phyloP scores from a whole-genome alignment of 2,888 invertebrate species.

The Drosophila mettleri region DNA sequence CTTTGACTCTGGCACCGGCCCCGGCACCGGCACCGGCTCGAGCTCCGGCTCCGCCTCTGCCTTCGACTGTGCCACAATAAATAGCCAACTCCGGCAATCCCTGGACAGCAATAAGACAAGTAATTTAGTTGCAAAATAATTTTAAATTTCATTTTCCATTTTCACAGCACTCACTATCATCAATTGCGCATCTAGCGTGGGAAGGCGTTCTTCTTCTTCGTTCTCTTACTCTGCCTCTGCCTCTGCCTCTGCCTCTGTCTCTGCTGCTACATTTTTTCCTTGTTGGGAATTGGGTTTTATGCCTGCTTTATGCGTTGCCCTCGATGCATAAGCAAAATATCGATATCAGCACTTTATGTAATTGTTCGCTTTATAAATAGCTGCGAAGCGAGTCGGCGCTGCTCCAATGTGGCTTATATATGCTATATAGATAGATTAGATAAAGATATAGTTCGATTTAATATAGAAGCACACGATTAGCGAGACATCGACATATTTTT shows the following conservation, averaged over 20 bases:
- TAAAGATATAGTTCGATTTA: neutral
- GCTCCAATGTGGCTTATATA: constrained; percentile 1
- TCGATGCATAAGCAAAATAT: constrained; percentile 36
- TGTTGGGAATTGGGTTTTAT: constrained; percentile 52
- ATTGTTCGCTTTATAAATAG: constrained; percentile 27
- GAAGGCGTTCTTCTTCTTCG: neutral
- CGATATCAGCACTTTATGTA: constrained; percentile 51
- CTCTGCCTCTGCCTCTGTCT: neutral
- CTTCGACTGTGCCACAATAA: constrained; percentile 50
- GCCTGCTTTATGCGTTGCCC: constrained; percentile 52
- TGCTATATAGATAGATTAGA: neutral
- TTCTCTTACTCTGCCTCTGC: neutral
- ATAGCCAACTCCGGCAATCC: constrained; percentile 67
- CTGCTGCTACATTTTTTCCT: neutral
- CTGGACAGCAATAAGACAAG: constrained; percentile 79
- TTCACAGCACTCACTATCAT: constrained; percentile 62
- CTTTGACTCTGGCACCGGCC: constrained; percentile 17
- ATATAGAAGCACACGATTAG: neutral
- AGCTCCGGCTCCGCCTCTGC: neutral
- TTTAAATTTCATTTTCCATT: constrained; percentile 78
- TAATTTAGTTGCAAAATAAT: constrained; percentile 79
- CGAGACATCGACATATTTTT: neutral
- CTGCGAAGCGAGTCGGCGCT: neutral
- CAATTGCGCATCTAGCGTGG: constrained; percentile 52
- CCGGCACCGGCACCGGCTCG: neutral